Evolutionary conservation across 2,888 invertebrate genomes (phyloP).

Genomic region (Pseudeuparius sepicola): DNA sequence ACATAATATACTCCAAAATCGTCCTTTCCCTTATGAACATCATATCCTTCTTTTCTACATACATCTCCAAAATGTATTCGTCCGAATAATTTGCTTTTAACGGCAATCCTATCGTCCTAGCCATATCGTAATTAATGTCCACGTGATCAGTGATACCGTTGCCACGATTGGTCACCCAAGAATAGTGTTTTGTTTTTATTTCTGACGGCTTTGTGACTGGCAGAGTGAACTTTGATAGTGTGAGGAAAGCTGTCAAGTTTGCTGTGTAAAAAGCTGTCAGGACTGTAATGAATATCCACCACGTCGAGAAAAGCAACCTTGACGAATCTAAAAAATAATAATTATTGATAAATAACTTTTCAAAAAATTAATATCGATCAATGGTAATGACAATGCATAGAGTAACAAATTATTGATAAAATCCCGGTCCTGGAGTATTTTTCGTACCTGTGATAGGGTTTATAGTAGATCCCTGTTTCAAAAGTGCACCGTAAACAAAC

Average conservation of each 20-base stretch:
- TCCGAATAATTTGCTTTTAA: too few relatives aligned
- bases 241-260: slow-evolving; percentile 80
- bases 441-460: slow-evolving; percentile 70
- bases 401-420: too few relatives aligned
- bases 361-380: too few relatives aligned
- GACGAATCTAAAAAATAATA: slow-evolving; percentile 56
- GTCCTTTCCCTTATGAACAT: slow-evolving; percentile 63
- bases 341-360: too few relatives aligned
- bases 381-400: too few relatives aligned
- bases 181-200: slow-evolving; percentile 48
- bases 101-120: too few relatives aligned
- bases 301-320: slow-evolving; percentile 73
- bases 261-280: slow-evolving; percentile 86
- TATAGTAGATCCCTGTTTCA: slow-evolving; percentile 77
- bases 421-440: too few relatives aligned
- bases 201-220: slow-evolving; percentile 63
- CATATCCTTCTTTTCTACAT: slow-evolving; percentile 41
- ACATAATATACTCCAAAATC: slow-evolving; percentile 59
- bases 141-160: slow-evolving; percentile 51
- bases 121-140: too few relatives aligned
- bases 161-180: slow-evolving; percentile 59
- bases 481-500: slow-evolving; percentile 80
- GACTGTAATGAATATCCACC: slow-evolving; percentile 86
- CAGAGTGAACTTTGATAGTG: slow-evolving; percentile 73
- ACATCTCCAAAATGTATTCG: slow-evolving; percentile 37